These are phyloP conservation scores for Ypsolopha sequella DNA, from an alignment of 2,888 invertebrate species.

Conservation along the genomic window DNA sequence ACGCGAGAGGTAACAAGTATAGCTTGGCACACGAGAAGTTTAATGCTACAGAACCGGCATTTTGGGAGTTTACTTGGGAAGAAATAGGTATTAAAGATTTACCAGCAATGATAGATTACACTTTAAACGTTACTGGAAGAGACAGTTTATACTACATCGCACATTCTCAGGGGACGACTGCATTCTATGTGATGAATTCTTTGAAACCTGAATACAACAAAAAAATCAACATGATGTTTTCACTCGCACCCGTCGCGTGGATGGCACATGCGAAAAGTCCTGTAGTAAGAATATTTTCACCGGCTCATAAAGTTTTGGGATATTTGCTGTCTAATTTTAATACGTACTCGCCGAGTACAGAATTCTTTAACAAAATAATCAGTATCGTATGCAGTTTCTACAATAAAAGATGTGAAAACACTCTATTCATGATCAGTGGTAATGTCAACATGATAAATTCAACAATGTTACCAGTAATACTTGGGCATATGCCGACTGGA, in stretches of 20 bases:
- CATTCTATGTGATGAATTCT: slow-evolving; percentile 68
- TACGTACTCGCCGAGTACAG: slow-evolving; percentile 23
- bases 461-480: slow-evolving; percentile 69
- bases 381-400: slow-evolving; percentile 26
- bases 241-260: slow-evolving; percentile 72
- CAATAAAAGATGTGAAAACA: slow-evolving; percentile 26
- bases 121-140: slow-evolving; percentile 54
- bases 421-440: slow-evolving; percentile 30
- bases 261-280: slow-evolving; percentile 50
- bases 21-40: slow-evolving; percentile 62
- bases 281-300: slow-evolving; percentile 32
- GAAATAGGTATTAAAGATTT: slow-evolving; percentile 80
- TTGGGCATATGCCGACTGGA: slow-evolving; percentile 73
- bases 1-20: slow-evolving; percentile 84
- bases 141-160: slow-evolving; percentile 74
- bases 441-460: slow-evolving; percentile 29
- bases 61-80: slow-evolving; percentile 74
- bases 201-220: slow-evolving; percentile 65
- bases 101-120: slow-evolving; percentile 78
- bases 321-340: slow-evolving; percentile 23
- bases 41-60: slow-evolving; percentile 18
- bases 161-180: slow-evolving; percentile 77
- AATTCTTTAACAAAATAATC: slow-evolving; percentile 27
- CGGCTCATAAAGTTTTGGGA: slow-evolving; percentile 22
- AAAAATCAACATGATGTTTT: slow-evolving; percentile 66